Conservation (phyloP, 2,888 invertebrate species). For the Ennomos erosarius region DNA sequence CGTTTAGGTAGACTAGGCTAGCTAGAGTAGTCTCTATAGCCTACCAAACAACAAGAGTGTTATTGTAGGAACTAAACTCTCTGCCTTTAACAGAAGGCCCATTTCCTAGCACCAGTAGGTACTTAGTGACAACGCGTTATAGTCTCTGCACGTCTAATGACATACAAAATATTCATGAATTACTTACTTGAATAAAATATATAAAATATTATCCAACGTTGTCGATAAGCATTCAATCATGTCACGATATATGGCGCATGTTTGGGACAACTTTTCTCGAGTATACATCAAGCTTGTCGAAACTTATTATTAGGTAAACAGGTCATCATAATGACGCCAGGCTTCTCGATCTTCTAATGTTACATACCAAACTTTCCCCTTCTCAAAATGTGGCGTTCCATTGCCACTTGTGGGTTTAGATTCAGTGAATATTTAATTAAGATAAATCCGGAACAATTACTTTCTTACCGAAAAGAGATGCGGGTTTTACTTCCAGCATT, state of each 20-base stretch:
- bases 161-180: not conserved
- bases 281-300: slow-evolving; percentile 49
- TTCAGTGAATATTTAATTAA: slow-evolving; percentile 19
- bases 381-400: slow-evolving; percentile 1
- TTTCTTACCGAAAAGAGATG: slow-evolving; percentile 16
- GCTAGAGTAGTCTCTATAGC: no score
- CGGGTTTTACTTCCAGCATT: slow-evolving; percentile 17
- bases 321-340: slow-evolving; percentile 29
- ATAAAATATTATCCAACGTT: not conserved
- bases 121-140: no score
- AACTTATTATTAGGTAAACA: slow-evolving; percentile 49
- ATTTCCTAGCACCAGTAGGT: no score
- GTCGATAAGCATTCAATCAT: slow-evolving; percentile 32
- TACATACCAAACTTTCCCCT: slow-evolving; percentile 1
- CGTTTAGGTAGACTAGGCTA: no score
- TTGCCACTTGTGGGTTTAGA: slow-evolving; percentile 17
- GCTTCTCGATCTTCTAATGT: slow-evolving; percentile 9
- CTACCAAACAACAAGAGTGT: no score
- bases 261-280: slow-evolving; percentile 39
- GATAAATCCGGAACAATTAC: slow-evolving; percentile 25
- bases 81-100: no score
- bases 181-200: slow-evolving; percentile 20
- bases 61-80: no score
- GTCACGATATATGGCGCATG: slow-evolving; percentile 27
- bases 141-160: no score